Conservation (phyloP, 1,140 invertebrate species). For the Scaptodrosophila lebanonensis region DNA sequence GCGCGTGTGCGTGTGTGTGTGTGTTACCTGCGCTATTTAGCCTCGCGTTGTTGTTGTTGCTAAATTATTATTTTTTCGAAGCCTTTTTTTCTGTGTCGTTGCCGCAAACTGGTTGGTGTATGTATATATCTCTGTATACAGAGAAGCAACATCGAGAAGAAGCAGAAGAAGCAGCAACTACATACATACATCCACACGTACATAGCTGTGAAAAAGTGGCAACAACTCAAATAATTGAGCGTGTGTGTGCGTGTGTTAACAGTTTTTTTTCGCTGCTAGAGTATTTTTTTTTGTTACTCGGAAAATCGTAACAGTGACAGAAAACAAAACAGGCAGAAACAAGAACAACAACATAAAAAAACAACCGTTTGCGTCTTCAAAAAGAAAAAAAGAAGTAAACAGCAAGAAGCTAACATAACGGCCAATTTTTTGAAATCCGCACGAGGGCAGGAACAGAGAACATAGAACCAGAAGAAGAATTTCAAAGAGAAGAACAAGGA, state of each 20-base stretch:
- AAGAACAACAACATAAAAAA: slow-evolving; percentile 8
- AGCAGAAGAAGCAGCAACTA: slow-evolving; percentile 24
- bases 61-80: slow-evolving; percentile 57
- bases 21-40: slow-evolving; percentile 31
- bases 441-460: slow-evolving; percentile 4
- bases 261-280: slow-evolving; percentile 38
- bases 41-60: slow-evolving; percentile 43
- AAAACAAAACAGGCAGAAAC: no score
- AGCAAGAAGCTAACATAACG: neutral
- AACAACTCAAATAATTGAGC: slow-evolving; percentile 27
- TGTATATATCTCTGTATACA: slow-evolving; percentile 28
- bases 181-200: no score
- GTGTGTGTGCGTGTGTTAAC: no score
- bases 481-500: neutral
- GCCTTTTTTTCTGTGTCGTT: slow-evolving; percentile 59
- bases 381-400: slow-evolving; percentile 10
- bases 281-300: slow-evolving; percentile 26
- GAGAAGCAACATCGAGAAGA: slow-evolving; percentile 43
- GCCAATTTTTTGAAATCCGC: no score
- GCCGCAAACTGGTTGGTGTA: slow-evolving; percentile 57
- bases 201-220: slow-evolving; percentile 22
- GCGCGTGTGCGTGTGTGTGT: slow-evolving; percentile 10
- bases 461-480: slow-evolving; percentile 12
- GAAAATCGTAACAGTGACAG: no score
- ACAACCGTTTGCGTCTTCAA: slow-evolving; percentile 14